phyloP scores from a whole-genome alignment of 2,888 invertebrate species.

The Ditula angustiorana region DNA sequence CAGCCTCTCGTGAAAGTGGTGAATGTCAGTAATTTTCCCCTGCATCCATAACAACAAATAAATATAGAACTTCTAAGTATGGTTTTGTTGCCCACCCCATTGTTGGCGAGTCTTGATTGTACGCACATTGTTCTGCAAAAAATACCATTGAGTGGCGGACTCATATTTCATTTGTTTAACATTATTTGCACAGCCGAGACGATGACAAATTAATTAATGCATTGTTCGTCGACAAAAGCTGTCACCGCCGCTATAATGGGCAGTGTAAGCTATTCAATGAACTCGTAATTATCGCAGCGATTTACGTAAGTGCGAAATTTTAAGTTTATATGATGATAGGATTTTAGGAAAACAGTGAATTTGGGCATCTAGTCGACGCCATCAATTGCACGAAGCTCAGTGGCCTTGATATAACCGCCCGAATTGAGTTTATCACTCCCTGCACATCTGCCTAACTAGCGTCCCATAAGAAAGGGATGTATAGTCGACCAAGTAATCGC shows the following conservation, averaged over 20 bases:
- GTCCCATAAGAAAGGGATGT: no score
- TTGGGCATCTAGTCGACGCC: background rate
- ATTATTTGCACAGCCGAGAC: slow-evolving; percentile 58
- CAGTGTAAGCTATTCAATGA: slow-evolving; percentile 32
- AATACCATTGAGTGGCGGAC: slow-evolving; percentile 56
- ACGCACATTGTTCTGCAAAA: slow-evolving; percentile 49
- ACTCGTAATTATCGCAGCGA: background rate
- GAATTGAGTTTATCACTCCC: no score
- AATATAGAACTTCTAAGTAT: slow-evolving; percentile 13
- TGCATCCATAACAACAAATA: slow-evolving; percentile 25
- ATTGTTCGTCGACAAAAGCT: slow-evolving; percentile 61
- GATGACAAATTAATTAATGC: slow-evolving; percentile 64
- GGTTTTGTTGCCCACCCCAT: slow-evolving; percentile 18
- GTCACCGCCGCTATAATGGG: slow-evolving; percentile 37
- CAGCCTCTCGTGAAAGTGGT: background rate
- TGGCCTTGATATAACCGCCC: no score
- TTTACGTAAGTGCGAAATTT: slow-evolving; percentile 12
- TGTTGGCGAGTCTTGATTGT: slow-evolving; percentile 43
- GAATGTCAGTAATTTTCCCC: slow-evolving; percentile 17
- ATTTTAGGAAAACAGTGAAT: background rate
- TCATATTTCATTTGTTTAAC: slow-evolving; percentile 61
- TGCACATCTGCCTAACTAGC: no score
- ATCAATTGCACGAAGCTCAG: no score
- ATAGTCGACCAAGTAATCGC: no score
- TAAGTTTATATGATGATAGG: background rate